These are phyloP conservation scores for Trichechus manatus DNA, from an alignment of 2,113 vertebrate genomes.

Conservation along the genomic window DNA sequence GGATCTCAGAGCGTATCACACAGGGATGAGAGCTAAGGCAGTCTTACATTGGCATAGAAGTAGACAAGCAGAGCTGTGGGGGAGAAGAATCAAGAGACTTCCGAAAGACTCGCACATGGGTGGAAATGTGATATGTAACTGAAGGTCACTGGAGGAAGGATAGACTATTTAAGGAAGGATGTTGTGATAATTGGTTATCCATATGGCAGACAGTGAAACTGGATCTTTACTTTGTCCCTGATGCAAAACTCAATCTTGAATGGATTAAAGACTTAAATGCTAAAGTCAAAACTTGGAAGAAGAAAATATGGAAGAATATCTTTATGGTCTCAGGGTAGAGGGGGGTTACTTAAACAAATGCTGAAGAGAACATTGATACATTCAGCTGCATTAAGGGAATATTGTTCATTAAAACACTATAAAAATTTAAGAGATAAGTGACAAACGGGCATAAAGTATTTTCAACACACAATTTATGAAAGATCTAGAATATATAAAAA, in stretches of 20 bases:
- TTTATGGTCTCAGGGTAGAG: not conserved
- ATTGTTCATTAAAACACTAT: not conserved
- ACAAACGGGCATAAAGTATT: not conserved
- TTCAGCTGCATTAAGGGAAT: not conserved
- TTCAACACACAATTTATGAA: not conserved
- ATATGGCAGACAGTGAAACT: not conserved
- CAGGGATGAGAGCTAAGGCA: no score
- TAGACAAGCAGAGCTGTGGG: not conserved
- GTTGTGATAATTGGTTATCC: not conserved
- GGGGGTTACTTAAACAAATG: not conserved
- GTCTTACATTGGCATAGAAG: not conserved
- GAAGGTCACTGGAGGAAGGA: not conserved
- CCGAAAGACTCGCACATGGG: not conserved
- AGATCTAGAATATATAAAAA: not conserved
- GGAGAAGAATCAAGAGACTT: no score
- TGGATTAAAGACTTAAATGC: not conserved
- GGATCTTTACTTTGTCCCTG: not conserved
- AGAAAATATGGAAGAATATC: not conserved
- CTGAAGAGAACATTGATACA: no score
- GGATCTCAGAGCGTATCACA: accelerated
- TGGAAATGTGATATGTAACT: accelerated
- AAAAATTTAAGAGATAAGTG: not conserved
- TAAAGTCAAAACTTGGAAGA: not conserved
- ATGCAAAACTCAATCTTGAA: not conserved
- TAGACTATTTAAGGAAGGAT: accelerated